Conservation (phyloP, 1,140 invertebrate genomes). For the Zaprionus vittiger region DNA sequence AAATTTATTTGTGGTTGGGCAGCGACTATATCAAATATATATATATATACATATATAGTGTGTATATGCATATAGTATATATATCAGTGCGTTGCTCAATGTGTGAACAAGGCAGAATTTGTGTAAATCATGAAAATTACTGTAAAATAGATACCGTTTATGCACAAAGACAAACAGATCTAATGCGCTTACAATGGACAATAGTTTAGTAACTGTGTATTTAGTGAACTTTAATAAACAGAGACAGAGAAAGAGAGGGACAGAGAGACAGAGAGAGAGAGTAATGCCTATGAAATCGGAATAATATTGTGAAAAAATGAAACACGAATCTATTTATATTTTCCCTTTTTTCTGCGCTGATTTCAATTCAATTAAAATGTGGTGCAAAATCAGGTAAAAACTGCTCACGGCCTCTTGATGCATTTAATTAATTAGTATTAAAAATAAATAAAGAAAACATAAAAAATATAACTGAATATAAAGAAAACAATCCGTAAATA, state of each 20-base stretch:
- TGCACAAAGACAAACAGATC: conserved; percentile 1
- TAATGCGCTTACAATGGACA: conserved; percentile 10
- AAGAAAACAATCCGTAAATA: neutral
- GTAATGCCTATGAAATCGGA: no score
- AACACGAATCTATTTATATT: neutral
- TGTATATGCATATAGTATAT: conserved; percentile 5
- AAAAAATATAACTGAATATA: neutral
- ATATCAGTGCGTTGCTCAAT: neutral
- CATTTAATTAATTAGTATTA: conserved; percentile 35
- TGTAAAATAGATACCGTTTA: neutral
- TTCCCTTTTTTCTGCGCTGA: neutral
- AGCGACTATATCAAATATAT: conserved; percentile 18
- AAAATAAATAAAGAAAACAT: neutral
- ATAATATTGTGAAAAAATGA: no score
- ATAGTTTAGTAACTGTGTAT: neutral
- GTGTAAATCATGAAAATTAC: conserved; percentile 1
- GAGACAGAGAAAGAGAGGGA: no score
- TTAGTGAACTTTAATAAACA: neutral
- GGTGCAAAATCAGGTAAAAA: neutral
- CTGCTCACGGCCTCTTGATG: neutral
- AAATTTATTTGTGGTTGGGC: conserved; percentile 56
- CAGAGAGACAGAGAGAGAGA: no score
- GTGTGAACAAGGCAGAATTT: neutral
- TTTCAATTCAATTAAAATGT: conserved; percentile 5
- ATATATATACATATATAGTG: conserved; percentile 4